Conservation (phyloP, 2,888 invertebrate genomes). For the Platycnemis pennipes region DNA sequence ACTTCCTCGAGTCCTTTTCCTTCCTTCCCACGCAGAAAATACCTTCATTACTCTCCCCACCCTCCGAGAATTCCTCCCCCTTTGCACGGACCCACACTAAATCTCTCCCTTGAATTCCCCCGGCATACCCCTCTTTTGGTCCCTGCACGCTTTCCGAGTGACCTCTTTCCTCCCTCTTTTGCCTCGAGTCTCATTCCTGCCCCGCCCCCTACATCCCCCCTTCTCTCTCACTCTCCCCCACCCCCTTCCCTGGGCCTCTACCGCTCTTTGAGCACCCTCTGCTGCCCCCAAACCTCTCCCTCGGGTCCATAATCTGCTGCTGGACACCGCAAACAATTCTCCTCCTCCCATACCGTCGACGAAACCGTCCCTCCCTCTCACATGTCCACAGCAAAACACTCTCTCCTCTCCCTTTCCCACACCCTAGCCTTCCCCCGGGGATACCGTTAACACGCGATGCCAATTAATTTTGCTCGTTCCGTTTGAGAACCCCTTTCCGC, state of each 20-base stretch:
- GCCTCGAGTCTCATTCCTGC: not conserved
- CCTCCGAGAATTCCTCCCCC: not conserved
- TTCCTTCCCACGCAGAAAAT: not conserved
- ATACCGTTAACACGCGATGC: conserved; percentile 54
- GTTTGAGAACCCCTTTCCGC: conserved; percentile 44
- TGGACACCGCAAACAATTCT: conserved; percentile 46
- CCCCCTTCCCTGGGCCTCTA: too few relatives aligned
- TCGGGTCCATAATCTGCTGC: conserved; percentile 30
- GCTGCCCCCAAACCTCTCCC: too few relatives aligned
- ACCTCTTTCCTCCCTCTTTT: not conserved
- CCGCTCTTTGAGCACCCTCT: too few relatives aligned
- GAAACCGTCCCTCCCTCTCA: not conserved
- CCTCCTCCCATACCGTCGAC: not conserved
- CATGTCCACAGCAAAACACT: not conserved
- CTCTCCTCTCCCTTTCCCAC: not conserved
- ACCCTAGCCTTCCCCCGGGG: not conserved
- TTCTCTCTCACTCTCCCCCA: not conserved
- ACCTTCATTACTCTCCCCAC: not conserved
- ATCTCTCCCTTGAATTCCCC: too few relatives aligned
- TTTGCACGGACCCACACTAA: not conserved
- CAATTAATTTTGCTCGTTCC: conserved; percentile 58
- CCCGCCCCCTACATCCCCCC: not conserved
- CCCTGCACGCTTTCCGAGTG: not conserved
- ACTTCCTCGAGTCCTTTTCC: not conserved
- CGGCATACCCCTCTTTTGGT: too few relatives aligned